Base-by-base conservation (phyloP, 2,113 vertebrate genomes). In the Lasiurus borealis region DNA sequence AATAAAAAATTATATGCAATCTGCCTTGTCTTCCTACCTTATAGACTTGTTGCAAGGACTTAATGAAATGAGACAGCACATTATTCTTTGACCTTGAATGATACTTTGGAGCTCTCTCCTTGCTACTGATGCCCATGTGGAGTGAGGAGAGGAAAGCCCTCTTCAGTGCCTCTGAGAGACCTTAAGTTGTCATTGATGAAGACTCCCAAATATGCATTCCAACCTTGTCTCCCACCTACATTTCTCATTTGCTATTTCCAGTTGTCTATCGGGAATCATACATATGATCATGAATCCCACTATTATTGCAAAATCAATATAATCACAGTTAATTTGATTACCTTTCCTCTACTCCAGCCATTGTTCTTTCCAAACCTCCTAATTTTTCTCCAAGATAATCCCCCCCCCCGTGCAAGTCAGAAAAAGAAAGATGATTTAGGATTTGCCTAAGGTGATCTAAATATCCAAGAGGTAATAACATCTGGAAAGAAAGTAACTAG, bases 241-340 rank as follows among this genome's bases (percentile, higher is more conserved):
- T n/a, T 90, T 94, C 76, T 59, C 75, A 29, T 91, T 66, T 96
- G 48, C 15, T 77, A 64, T 96, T 95, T 72, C 29, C 5, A 73
- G n/a, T 77, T 88, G 19, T 91, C 34, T 89, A 34, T 90, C 66
- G 78, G 59, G 29, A 92, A 69, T 92, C 50, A 81, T 4, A 10
- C 31, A 75, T 57, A 34, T 64, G 48, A 88, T 48, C 75, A 23
- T 50, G 62, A 88, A 81, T 46, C 44, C 59, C 11, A 92, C 54
- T 85, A 34, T 69, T 48, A 48, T 52, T 87, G n/a, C 10, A 40
- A 88, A 88, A 71, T 88, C 68, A 64, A 31, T 62, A 16, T 29
- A 73, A 73, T 85, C 29, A 77, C 29, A 91, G 52, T 72, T 52
- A 86, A 77, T 82, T 29, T 52, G 10, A 52, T 82, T 5, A 27